Percentiles rank a stretch among this genome's conserved stretches.
phyloP scores from a whole-genome alignment of 1,140 invertebrate species.

The Archivesica marissinica region DNA sequence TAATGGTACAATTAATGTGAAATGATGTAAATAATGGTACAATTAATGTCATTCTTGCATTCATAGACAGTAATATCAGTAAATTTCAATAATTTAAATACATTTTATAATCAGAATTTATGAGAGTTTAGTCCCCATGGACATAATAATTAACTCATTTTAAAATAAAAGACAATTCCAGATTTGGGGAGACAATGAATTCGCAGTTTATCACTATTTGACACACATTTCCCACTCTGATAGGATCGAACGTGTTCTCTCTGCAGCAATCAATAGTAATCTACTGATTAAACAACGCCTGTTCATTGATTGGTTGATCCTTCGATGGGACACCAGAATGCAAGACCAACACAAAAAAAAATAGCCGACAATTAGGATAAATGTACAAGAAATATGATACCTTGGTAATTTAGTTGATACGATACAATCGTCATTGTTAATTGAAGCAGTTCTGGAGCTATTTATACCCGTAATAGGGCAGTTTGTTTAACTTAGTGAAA shows the following conservation, averaged over 20 bases:
- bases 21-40: too few relatives aligned
- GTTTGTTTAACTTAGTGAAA: too few relatives aligned
- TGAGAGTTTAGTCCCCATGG: background rate
- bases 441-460: too few relatives aligned
- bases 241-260: background rate
- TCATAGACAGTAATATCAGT: too few relatives aligned
- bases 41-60: too few relatives aligned
- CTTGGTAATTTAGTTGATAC: too few relatives aligned
- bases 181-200: background rate
- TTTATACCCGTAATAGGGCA: too few relatives aligned
- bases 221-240: constrained; percentile 9
- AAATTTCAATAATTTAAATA: too few relatives aligned
- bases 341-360: background rate
- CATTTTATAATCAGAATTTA: constrained; percentile 11
- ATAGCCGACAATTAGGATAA: constrained; percentile 2
- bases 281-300: constrained; percentile 28
- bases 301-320: constrained; percentile 16
- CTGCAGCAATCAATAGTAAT: background rate
- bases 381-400: constrained; percentile 13
- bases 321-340: background rate
- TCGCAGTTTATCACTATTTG: background rate
- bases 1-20: too few relatives aligned
- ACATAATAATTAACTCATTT: background rate
- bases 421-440: too few relatives aligned
- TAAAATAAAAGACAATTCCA: constrained; percentile 9